These are phyloP conservation scores for Drosophila serrata DNA, from an alignment of 1,140 invertebrate genomes.

Conservation along the genomic window DNA sequence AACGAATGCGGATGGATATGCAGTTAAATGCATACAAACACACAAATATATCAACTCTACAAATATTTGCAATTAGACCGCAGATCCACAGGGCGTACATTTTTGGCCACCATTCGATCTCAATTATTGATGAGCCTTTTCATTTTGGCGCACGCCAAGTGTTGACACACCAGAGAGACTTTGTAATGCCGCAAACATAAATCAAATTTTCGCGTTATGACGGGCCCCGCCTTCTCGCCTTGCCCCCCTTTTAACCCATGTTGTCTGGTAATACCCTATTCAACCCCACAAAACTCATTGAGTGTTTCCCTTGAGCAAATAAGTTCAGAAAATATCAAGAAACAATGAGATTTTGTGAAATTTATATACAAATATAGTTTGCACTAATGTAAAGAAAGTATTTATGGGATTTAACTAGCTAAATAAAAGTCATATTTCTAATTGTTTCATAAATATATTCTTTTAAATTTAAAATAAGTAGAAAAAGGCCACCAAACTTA, in stretches of 20 bases:
- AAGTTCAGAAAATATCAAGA: background rate
- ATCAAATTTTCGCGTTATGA: constrained; percentile 23
- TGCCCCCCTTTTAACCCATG: background rate
- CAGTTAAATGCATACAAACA: constrained; percentile 20
- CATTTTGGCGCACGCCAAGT: constrained; percentile 21
- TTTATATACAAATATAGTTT: background rate
- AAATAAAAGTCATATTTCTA: background rate
- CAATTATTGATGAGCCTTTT: constrained; percentile 45
- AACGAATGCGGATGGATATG: constrained; percentile 19
- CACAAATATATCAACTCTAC: constrained; percentile 13
- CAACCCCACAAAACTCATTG: background rate
- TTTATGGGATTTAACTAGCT: background rate
- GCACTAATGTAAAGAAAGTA: background rate
- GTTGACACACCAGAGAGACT: constrained; percentile 41
- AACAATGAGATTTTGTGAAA: no score
- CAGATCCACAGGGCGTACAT: constrained; percentile 7
- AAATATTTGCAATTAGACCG: constrained; percentile 47
- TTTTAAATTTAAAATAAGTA: background rate
- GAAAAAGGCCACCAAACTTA: background rate
- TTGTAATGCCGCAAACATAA: constrained; percentile 38
- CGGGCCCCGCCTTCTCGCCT: background rate
- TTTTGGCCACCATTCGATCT: constrained; percentile 31
- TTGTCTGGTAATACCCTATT: no score
- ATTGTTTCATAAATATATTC: background rate
- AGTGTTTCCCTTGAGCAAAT: background rate